phyloP scores from a whole-genome alignment of 2,888 invertebrate genomes.

The Schizaphis graminum region DNA sequence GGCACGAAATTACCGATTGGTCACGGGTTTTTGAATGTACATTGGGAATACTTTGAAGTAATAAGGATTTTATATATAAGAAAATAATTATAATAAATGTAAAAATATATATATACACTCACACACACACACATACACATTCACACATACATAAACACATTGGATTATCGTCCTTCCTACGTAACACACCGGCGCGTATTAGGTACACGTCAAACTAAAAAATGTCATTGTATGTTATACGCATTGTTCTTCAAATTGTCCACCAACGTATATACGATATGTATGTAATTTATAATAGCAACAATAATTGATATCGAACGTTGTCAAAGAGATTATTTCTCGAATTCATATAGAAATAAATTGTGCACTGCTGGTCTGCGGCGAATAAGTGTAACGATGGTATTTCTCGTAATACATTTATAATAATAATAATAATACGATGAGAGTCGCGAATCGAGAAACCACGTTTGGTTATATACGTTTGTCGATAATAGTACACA shows the following conservation, averaged over 20 bases:
- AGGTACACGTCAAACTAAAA: constrained; percentile 17
- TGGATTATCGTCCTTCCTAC: constrained; percentile 54
- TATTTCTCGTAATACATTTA: neutral
- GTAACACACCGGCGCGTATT: constrained; percentile 5
- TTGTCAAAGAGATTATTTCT: constrained; percentile 25
- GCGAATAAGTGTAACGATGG: neutral
- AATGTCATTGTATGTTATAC: constrained; percentile 22
- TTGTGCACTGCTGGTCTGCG: neutral
- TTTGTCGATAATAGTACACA: neutral
- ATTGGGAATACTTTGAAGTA: constrained; percentile 51
- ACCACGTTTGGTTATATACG: neutral
- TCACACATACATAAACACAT: neutral
- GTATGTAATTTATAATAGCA: neutral
- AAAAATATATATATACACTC: constrained; percentile 27
- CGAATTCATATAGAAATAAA: neutral
- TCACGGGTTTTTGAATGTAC: constrained; percentile 43
- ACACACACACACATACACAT: too few relatives aligned
- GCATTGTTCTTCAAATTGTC: constrained; percentile 36
- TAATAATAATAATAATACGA: neutral
- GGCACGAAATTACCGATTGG: constrained; percentile 58
- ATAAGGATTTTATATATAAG: constrained; percentile 56
- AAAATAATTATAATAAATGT: constrained; percentile 63
- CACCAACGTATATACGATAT: neutral
- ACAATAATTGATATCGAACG: constrained; percentile 25
- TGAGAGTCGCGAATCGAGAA: neutral